phyloP scores from a whole-genome alignment of 2,113 vertebrate genomes.

The Gasterosteus nipponicus region DNA sequence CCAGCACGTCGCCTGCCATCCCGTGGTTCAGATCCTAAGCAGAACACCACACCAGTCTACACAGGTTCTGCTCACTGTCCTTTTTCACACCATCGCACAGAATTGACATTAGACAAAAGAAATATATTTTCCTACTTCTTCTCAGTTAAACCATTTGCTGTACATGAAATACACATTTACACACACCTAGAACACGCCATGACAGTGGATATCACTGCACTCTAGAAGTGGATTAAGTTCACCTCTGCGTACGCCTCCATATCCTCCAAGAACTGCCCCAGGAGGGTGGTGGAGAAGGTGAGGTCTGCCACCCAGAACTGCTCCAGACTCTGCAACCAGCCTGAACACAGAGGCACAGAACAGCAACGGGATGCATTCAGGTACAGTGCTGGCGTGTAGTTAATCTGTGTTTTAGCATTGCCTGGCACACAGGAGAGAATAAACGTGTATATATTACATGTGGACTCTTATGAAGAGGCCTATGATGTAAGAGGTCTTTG shows the following conservation, averaged over 20 bases:
- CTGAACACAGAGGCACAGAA: constrained; percentile 73
- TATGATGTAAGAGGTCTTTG: too few relatives aligned
- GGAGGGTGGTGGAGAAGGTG: constrained; percentile 94
- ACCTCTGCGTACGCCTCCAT: constrained; percentile 99
- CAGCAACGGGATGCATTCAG: not conserved
- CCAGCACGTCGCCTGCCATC: constrained; percentile 87
- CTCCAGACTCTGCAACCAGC: constrained; percentile 97
- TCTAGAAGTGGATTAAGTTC: not conserved
- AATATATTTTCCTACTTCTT: not conserved
- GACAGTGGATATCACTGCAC: not conserved
- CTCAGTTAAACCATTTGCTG: not conserved
- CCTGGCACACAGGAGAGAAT: not conserved
- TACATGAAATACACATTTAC: not conserved
- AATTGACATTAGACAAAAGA: not conserved
- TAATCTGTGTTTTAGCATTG: not conserved
- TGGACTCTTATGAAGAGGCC: too few relatives aligned
- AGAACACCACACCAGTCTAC: constrained; percentile 2
- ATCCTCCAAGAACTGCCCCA: constrained; percentile 98
- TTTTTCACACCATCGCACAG: not conserved
- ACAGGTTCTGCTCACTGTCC: not conserved
- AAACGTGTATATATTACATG: too few relatives aligned
- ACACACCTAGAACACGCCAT: not conserved
- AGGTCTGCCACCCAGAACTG: constrained; percentile 99
- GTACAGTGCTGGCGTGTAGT: not conserved
- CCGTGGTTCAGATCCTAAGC: constrained; percentile 94